phyloP scores from a whole-genome alignment of 2,888 invertebrate species.

The Eremobia ochroleuca region DNA sequence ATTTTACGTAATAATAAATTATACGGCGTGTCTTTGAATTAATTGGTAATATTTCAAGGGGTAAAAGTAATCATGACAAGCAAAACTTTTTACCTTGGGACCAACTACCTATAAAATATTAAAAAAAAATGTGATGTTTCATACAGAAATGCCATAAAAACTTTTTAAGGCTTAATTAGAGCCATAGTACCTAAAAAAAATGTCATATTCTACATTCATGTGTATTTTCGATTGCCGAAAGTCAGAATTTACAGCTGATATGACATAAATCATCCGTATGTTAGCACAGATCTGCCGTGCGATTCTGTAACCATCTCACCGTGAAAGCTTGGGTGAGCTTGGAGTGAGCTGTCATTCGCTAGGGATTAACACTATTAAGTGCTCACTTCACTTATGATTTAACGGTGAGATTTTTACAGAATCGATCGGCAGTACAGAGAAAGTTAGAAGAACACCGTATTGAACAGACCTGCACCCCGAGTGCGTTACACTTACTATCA shows the following conservation, averaged over 20 bases:
- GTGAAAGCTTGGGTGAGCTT: too few species aligned
- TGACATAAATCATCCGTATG: background rate
- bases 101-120: background rate
- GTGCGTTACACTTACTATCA: background rate
- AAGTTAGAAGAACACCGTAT: background rate
- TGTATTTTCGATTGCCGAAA: background rate
- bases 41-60: background rate
- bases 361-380: too few species aligned
- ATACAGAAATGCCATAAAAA: background rate
- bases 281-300: too few species aligned
- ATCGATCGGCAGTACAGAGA: background rate
- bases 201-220: background rate
- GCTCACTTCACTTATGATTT: too few species aligned
- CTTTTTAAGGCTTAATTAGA: background rate
- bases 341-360: too few species aligned
- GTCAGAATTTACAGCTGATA: background rate
- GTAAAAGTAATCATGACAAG: background rate
- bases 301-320: too few species aligned
- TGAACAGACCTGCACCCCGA: background rate
- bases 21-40: too few species aligned
- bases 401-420: too few species aligned
- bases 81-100: background rate
- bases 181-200: background rate
- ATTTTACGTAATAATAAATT: background rate
- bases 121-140: background rate